Conservation (phyloP, 2,113 vertebrate genomes). For the Paralichthys olivaceus region DNA sequence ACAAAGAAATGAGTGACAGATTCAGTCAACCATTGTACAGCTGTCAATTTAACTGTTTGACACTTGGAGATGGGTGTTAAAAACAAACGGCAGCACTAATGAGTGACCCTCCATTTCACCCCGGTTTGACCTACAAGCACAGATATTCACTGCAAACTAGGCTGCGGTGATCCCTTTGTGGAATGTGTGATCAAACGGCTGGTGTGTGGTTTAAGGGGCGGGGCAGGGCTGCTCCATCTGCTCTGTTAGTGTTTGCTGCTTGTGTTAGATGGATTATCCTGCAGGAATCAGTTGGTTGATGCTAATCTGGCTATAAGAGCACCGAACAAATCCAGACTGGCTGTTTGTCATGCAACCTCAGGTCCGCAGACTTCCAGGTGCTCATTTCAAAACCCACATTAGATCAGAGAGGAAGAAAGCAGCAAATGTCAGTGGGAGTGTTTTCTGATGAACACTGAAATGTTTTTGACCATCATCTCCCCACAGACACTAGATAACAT, state of each 20-base stretch:
- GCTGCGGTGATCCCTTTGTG: slow-evolving; percentile 9
- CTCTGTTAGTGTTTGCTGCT: slow-evolving; percentile 12
- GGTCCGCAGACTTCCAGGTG: background rate
- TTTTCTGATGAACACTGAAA: background rate
- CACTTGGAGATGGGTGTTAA: background rate
- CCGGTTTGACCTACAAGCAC: background rate
- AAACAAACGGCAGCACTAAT: slow-evolving; percentile 5
- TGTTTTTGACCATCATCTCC: background rate
- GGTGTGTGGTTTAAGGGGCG: slow-evolving; percentile 15
- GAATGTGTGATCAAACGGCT: background rate
- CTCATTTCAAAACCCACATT: background rate
- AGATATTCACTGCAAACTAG: background rate
- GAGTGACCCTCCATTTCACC: background rate
- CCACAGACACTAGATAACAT: background rate
- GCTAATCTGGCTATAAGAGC: slow-evolving; percentile 48
- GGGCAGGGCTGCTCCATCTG: slow-evolving; percentile 55
- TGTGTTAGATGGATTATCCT: slow-evolving; percentile 48
- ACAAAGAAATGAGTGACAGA: background rate
- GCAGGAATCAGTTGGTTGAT: slow-evolving; percentile 29
- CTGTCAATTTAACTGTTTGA: background rate
- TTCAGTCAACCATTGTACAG: background rate
- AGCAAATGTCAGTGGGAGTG: background rate
- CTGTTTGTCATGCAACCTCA: background rate
- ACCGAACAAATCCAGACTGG: background rate
- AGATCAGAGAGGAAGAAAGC: background rate